Evolutionary conservation across 2,888 invertebrate species (phyloP), one percentile per base, ranked within the genome.

Genomic region (Trypoxylon attenuatum): DNA sequence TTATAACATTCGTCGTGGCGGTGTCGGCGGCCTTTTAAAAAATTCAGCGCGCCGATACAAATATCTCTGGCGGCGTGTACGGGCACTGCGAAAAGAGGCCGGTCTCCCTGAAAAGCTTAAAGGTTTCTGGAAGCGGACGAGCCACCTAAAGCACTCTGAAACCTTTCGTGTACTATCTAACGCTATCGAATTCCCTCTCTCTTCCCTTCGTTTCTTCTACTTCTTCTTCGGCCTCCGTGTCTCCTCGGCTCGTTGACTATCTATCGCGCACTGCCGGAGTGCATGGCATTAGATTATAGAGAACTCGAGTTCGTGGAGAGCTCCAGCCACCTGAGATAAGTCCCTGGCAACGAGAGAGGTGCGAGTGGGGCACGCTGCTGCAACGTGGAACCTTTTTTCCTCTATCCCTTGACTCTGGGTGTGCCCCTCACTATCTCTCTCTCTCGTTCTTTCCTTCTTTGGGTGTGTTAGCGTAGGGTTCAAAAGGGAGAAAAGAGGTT

Each of bases 211-310:
- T 2, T 33, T 13, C 13, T 25, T 27, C 18, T 13, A 27, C 19
- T 33, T 49, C 29, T 33, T 13, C 8, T 8, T 8, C 1, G 10
- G n/a, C 13, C 33, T 10, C 33, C 33, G 33, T 27, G 46, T 52
- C 18, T 54, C 21, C 53, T 10, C 39, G 13, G 8, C 41, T 13
- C 16, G 18, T 45, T 51, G 52, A 57, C 58, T 68, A 67, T 71
- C 75, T 63, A 58, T 64, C 59, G 69, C 33, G 33, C 33, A 33
- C 56, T 60, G 57, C 57, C n/a, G 56, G 46, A 57, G 65, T 68
- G 71, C 61, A 71, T 55, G 47, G 67, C 29, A 41, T 61, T 64
- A 67, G 62, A 59, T 67, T 58, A 66, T 59, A 52, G 55, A 47
- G 70, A 61, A 66, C 46, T 52, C 58, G 74, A 43, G 58, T 60